Percentiles rank a stretch among this genome's conserved stretches.
Conservation (phyloP, 2,113 vertebrate genomes). For the Pipa parva region DNA sequence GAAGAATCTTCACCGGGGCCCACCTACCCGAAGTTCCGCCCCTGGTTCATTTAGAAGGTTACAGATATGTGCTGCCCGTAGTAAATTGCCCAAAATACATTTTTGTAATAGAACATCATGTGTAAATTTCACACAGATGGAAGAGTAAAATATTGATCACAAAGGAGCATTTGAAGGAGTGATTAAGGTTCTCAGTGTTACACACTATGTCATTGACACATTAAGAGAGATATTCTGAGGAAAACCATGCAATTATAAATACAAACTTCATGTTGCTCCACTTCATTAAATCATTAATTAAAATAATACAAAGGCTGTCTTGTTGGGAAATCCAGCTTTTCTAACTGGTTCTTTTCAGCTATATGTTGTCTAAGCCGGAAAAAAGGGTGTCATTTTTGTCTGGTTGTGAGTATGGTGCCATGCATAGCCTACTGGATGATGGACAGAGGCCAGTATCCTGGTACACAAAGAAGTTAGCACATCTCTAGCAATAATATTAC, state of each 20-base stretch:
- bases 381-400: slow-evolving; percentile 69
- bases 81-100: background rate
- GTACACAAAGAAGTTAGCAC: slow-evolving; percentile 44
- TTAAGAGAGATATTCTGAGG: slow-evolving; percentile 45
- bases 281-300: slow-evolving; percentile 62
- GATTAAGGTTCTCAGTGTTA: background rate
- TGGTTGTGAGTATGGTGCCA: slow-evolving; percentile 54
- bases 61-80: background rate
- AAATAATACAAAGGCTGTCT: slow-evolving; percentile 70
- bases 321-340: slow-evolving; percentile 57
- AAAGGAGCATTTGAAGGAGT: background rate
- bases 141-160: background rate
- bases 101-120: background rate
- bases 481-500: slow-evolving; percentile 5
- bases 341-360: slow-evolving; percentile 48
- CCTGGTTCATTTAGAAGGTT: background rate
- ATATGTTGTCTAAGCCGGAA: slow-evolving; percentile 57
- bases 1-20: no score
- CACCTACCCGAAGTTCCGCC: no score
- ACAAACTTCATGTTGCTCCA: slow-evolving; percentile 48
- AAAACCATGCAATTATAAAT: slow-evolving; percentile 63
- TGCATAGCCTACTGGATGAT: slow-evolving; percentile 48
- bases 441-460: slow-evolving; percentile 46
- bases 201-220: slow-evolving; percentile 18
- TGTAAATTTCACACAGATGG: background rate